Percentiles rank a stretch among this genome's conserved stretches.
Conservation (phyloP, 1,140 invertebrate species). For the Varroa destructor region DNA sequence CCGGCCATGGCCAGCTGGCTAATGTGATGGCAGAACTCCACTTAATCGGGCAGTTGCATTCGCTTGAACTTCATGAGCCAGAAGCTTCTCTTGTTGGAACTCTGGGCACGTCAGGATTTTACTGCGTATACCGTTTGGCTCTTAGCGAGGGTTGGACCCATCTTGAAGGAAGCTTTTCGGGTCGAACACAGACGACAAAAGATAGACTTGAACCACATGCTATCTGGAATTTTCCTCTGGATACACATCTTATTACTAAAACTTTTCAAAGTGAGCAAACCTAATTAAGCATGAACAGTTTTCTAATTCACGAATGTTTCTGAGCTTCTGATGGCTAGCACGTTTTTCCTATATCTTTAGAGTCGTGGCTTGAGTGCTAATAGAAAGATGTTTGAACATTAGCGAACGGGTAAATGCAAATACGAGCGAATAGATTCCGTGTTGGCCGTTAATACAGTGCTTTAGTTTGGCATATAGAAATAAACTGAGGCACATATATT, state of each 20-base stretch:
- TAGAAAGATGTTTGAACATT: neutral
- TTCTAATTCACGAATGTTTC: too few relatives aligned
- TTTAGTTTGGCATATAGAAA: too few relatives aligned
- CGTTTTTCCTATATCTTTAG: too few relatives aligned
- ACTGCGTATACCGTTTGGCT: constrained; percentile 6
- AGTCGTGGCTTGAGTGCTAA: neutral
- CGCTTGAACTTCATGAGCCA: constrained; percentile 8
- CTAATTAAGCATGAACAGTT: too few relatives aligned
- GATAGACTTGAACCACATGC: constrained; percentile 16
- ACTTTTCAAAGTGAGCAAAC: constrained; percentile 7
- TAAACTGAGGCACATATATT: too few relatives aligned
- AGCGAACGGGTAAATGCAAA: neutral
- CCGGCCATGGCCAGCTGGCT: too few relatives aligned
- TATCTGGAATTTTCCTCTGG: constrained; percentile 9
- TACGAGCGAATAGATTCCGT: too few relatives aligned
- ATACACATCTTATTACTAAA: constrained; percentile 12
- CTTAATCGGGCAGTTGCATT: neutral
- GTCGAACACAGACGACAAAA: neutral
- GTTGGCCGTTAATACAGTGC: too few relatives aligned
- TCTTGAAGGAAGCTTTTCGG: constrained; percentile 12
- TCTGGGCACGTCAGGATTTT: neutral
- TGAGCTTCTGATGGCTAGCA: too few relatives aligned
- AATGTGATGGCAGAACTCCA: constrained; percentile 20
- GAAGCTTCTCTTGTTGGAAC: neutral
- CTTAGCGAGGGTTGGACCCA: constrained; percentile 14